Evolutionary conservation across 2,888 invertebrate genomes (phyloP).

Genomic region (Drosophila lacicola): DNA sequence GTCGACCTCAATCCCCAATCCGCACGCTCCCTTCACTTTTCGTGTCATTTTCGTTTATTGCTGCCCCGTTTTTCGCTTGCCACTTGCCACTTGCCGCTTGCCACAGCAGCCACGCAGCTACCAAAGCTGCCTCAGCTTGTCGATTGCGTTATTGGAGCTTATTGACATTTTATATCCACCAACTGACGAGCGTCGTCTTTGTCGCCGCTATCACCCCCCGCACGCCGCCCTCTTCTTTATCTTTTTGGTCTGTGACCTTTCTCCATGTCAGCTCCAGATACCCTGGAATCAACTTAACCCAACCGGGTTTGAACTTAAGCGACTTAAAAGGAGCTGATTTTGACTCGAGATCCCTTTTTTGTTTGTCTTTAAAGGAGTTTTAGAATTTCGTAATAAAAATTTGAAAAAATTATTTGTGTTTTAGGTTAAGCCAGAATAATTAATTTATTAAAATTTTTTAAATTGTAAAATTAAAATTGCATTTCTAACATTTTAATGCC

Average conservation of each 20-base stretch:
- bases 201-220: not conserved
- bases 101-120: conserved; percentile 11
- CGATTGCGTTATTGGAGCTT: conserved; percentile 79
- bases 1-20: not conserved
- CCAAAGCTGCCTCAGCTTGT: conserved; percentile 64
- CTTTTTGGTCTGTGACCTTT: not conserved
- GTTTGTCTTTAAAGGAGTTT: too few relatives aligned
- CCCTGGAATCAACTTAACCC: not conserved
- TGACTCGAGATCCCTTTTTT: too few relatives aligned
- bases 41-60: conserved; percentile 38
- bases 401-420: too few relatives aligned
- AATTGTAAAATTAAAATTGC: too few relatives aligned
- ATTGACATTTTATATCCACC: conserved; percentile 79
- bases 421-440: too few relatives aligned
- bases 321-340: too few relatives aligned
- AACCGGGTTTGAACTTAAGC: too few relatives aligned
- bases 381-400: too few relatives aligned
- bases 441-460: too few relatives aligned
- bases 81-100: conserved; percentile 26
- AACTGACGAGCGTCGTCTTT: conserved; percentile 38
- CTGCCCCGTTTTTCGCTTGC: conserved; percentile 29
- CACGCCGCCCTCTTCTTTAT: not conserved
- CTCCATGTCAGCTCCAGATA: conserved; percentile 17
- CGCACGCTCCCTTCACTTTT: not conserved
- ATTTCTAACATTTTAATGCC: too few relatives aligned